Percentiles rank a stretch among this genome's conserved stretches.
Conservation (phyloP, 2,113 vertebrate species). For the Ahaetulla prasina region DNA sequence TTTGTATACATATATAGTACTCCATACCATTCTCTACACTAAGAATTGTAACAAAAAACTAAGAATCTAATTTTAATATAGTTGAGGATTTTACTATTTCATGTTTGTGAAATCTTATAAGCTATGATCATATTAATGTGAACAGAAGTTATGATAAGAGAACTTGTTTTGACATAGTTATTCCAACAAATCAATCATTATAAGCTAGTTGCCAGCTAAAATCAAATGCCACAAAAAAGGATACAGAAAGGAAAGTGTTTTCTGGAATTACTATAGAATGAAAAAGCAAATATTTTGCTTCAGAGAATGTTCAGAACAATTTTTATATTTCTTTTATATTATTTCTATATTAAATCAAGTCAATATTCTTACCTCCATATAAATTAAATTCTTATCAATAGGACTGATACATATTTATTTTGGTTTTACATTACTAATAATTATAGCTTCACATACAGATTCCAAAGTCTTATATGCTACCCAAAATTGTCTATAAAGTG, state of each 20-base stretch:
- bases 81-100: neutral
- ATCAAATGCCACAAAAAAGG: neutral
- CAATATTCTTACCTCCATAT: neutral
- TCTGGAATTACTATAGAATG: neutral
- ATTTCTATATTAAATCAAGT: neutral
- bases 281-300: neutral
- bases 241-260: neutral
- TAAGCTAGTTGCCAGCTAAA: neutral
- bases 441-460: neutral
- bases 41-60: neutral
- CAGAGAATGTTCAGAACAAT: neutral
- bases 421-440: neutral
- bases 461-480: neutral
- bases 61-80: neutral
- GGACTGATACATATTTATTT: neutral
- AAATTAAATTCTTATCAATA: neutral
- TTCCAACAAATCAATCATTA: too few species aligned
- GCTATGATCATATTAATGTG: neutral
- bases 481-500: neutral
- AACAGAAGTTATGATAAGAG: neutral
- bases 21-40: neutral
- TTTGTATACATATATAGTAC: neutral
- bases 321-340: neutral
- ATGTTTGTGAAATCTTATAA: neutral
- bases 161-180: neutral